A percentile compares a stretch with the other conserved stretches of the same genome.
These are phyloP conservation scores for Atherinomorus stipes DNA, from an alignment of 2,113 vertebrate species.

Conservation along the genomic window DNA sequence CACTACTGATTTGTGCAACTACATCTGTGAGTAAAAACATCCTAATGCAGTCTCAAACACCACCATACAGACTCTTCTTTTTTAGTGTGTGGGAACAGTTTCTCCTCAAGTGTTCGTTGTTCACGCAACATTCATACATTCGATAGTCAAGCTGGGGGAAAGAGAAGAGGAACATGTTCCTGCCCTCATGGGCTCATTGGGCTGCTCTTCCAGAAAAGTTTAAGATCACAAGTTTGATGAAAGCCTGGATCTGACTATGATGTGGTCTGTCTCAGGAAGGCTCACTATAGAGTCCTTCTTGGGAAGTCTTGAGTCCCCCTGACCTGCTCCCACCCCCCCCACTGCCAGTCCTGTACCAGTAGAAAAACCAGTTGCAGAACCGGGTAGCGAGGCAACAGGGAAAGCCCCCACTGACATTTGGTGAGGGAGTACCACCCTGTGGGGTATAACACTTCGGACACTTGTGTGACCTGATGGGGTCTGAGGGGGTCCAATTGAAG, in stretches of 20 bases:
- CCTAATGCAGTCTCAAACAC: conserved; percentile 57
- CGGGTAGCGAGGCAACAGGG: conserved; percentile 64
- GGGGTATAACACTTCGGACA: conserved; percentile 73
- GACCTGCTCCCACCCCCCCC: conserved; percentile 53
- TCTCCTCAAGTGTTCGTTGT: conserved; percentile 26
- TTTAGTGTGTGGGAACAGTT: conserved; percentile 43
- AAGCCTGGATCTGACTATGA: conserved; percentile 88
- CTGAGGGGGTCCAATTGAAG: conserved; percentile 83
- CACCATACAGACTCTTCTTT: conserved; percentile 48
- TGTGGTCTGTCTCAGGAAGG: conserved; percentile 88
- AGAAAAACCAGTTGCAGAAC: conserved; percentile 52
- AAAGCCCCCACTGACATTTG: conserved; percentile 85
- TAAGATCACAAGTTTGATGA: conserved; percentile 96
- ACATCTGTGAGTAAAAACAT: conserved; percentile 72
- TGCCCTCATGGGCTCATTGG: conserved; percentile 26
- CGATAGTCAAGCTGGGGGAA: conserved; percentile 63
- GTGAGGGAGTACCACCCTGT: conserved; percentile 84
- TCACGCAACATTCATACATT: conserved; percentile 79
- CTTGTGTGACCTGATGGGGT: conserved; percentile 61
- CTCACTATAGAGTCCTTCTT: conserved; percentile 87
- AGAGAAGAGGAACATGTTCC: conserved; percentile 33
- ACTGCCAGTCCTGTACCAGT: conserved; percentile 38
- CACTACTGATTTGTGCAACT: conserved; percentile 60
- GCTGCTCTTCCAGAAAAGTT: conserved; percentile 40
- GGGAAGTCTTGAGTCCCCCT: conserved; percentile 81